Conservation (phyloP, 2,888 invertebrate species). For the Acrobasis repandana region DNA sequence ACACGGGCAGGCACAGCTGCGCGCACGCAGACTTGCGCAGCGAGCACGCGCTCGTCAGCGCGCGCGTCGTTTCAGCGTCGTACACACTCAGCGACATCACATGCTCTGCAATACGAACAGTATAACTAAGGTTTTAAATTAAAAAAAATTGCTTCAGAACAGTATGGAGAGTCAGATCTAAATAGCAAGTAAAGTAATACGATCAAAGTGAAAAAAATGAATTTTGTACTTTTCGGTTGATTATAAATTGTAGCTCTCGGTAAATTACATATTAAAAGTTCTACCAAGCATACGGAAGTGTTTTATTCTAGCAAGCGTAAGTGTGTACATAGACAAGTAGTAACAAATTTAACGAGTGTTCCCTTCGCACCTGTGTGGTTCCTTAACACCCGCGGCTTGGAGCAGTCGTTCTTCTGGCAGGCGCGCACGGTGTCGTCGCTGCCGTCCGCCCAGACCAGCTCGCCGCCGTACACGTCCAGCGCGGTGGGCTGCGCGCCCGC, state of each 20-base stretch:
- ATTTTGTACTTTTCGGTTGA: too few relatives aligned
- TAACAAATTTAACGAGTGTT: too few relatives aligned
- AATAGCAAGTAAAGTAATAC: too few relatives aligned
- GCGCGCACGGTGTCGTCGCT: constrained; percentile 84
- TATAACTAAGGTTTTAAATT: neutral
- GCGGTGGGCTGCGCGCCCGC: constrained; percentile 81
- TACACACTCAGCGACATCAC: constrained; percentile 87
- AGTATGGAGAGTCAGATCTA: too few relatives aligned
- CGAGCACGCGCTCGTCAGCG: constrained; percentile 58
- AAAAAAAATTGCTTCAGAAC: too few relatives aligned
- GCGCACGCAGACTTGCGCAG: constrained; percentile 79
- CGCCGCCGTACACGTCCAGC: constrained; percentile 85
- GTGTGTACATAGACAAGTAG: constrained; percentile 1
- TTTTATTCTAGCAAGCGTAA: too few relatives aligned
- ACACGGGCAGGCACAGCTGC: constrained; percentile 88
- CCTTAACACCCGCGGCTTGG: constrained; percentile 61
- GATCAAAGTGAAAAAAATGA: too few relatives aligned
- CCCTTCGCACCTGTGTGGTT: constrained; percentile 80
- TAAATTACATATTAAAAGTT: too few relatives aligned
- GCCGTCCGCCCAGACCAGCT: constrained; percentile 87
- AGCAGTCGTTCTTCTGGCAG: constrained; percentile 83
- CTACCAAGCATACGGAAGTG: too few relatives aligned
- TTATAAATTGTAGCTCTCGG: too few relatives aligned
- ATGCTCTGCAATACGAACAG: constrained; percentile 64
- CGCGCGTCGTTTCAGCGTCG: constrained; percentile 85